These are phyloP conservation scores for Ormyrus labotus DNA, from an alignment of 2,888 invertebrate genomes.

Conservation along the genomic window DNA sequence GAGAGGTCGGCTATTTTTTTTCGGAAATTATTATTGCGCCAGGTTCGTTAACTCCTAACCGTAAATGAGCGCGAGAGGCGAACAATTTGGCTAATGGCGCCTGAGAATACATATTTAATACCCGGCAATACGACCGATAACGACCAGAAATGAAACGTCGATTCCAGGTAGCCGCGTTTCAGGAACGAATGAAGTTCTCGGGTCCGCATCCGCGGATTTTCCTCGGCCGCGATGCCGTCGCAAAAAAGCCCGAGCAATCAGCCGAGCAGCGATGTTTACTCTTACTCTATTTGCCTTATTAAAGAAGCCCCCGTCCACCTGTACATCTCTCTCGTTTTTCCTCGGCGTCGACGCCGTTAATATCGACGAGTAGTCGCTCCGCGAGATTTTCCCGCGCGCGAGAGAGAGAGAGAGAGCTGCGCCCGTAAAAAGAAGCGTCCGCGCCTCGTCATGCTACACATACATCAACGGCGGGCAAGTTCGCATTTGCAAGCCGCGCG, in stretches of 20 bases:
- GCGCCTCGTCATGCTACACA: conserved; percentile 24
- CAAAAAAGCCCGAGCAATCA: conserved; percentile 27
- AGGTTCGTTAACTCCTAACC: too few relatives aligned
- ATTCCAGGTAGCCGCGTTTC: conserved; percentile 16
- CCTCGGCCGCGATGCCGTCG: not conserved
- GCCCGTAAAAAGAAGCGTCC: not conserved
- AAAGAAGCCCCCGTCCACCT: conserved; percentile 3
- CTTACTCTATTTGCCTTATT: conserved; percentile 47
- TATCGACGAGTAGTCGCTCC: not conserved
- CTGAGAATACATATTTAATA: not conserved
- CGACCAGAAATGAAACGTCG: not conserved
- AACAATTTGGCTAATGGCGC: too few relatives aligned
- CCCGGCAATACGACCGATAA: not conserved
- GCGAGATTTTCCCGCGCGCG: conserved; percentile 9
- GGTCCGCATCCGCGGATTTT: not conserved
- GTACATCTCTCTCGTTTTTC: not conserved
- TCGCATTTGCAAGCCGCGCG: not conserved
- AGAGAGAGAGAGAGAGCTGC: not conserved
- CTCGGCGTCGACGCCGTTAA: not conserved
- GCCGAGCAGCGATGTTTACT: conserved; percentile 1
- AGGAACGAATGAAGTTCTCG: conserved; percentile 38
- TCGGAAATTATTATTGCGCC: too few relatives aligned
- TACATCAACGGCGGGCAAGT: not conserved
- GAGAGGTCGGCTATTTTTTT: too few relatives aligned
- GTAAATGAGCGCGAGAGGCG: too few relatives aligned